Percentiles rank a stretch among this genome's conserved stretches.
Conservation (phyloP, 2,888 invertebrate genomes). For the Parelbella ahira region DNA sequence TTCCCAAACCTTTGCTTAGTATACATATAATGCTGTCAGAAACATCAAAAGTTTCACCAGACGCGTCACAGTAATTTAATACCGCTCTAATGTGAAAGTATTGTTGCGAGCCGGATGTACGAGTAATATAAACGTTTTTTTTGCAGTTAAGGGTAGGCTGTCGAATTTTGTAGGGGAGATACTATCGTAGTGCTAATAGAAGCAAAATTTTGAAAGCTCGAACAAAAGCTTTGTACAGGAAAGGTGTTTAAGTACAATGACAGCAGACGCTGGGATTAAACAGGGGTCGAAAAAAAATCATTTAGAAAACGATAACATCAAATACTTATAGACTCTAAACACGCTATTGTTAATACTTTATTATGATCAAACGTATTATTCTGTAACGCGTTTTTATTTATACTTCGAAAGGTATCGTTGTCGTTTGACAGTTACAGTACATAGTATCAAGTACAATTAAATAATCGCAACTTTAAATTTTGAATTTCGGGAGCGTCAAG, state of each 20-base stretch:
- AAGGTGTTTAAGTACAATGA: conserved; percentile 24
- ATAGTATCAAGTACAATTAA: too few species aligned
- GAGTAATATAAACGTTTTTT: conserved; percentile 10
- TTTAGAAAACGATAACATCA: conserved; percentile 19
- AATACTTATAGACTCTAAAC: conserved; percentile 20
- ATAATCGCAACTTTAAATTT: too few species aligned
- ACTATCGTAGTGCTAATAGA: conserved; percentile 25
- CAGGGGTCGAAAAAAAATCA: conserved; percentile 10
- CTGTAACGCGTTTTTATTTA: neutral
- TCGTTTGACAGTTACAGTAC: too few species aligned
- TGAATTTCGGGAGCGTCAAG: too few species aligned
- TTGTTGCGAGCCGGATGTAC: conserved; percentile 1
- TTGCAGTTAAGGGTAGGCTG: conserved; percentile 3
- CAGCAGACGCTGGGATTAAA: conserved; percentile 12
- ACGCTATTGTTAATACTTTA: conserved; percentile 6
- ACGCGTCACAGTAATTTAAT: conserved; percentile 4
- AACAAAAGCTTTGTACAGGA: conserved; percentile 20
- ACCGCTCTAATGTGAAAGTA: neutral
- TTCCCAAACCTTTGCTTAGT: too few species aligned
- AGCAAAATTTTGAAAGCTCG: conserved; percentile 20
- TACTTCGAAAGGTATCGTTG: neutral
- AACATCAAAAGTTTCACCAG: too few species aligned
- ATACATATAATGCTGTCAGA: too few species aligned
- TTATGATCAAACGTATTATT: conserved; percentile 1
- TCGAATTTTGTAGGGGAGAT: conserved; percentile 18